Base-by-base conservation (phyloP, 2,797 vertebrate species). In the Gymnothorax javanicus region DNA sequence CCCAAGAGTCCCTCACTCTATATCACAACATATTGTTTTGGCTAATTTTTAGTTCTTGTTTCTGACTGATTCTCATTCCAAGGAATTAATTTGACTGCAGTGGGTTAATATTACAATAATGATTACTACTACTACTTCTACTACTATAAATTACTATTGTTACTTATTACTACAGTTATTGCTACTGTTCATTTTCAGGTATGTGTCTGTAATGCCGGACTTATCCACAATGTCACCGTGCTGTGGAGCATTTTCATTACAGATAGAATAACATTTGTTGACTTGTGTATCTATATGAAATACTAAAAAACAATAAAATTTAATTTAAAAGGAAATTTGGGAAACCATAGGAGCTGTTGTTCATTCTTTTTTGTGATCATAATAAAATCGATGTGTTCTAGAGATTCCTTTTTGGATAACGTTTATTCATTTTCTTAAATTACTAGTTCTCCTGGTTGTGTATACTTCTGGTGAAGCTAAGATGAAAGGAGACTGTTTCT, bases 181-280 rank as follows among this genome's bases (percentile, higher is more conserved):
- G 94, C 94, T 95, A 94, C 95, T 96, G 94, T 96, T 93, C 93
- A 96, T 87, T 87, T 87, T 83, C 94, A 95, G 95, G 94, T 96
- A 95, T 67, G 86, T 75, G 67, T 96, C 94, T 96, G 96, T 95
- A 92, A 95, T 93, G 93, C 92, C 94, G 95, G 94, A 94, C 93
- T 91, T 92, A 75, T 87, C 86, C 95, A 95, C 94, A 92, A 95
- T 96, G 96, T 95, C 94, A 94, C 95, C 96, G 96, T 96, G 96
- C 94, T 94, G 95, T 96, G 95, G 95, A 96, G 94, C 95, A 94
- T 96, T 96, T 95, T 95, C 95, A 95, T 96, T 95, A 94, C 92
- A 89, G 93, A 94, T 91, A 92, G 94, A 91, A 92, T 50, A 81
- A 82, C 81, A 17, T 86, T 75, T 84, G 86, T 87, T 77, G 69